Evolutionary conservation across 2,888 invertebrate genomes (phyloP), one percentile per base, ranked within the genome.

Genomic region (Spatulosminthurus flaviceps): DNA sequence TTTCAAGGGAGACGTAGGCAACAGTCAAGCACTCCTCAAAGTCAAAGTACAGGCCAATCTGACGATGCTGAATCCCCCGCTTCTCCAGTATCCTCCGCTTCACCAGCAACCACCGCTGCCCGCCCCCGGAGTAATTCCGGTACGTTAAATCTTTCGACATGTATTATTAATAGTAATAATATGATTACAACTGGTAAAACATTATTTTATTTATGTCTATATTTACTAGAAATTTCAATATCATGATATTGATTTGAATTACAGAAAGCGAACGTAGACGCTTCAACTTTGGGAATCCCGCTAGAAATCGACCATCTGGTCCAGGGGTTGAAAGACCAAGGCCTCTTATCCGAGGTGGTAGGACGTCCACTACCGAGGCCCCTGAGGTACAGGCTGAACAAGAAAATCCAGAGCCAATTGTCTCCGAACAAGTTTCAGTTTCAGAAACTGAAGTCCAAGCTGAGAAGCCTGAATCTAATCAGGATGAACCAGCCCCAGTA

Each of bases 341-440:
- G 16, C 51, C 79, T 1, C 66, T 79, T 28, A 9, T 43, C 24
- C 77, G 77, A 4, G 77, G 77, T 1, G 42, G 77, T 26, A 51
- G 21, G 61, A 34, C 74, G 11, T 43, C 79, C 51, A 79, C 79
- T 13, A 71, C 79, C 16, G 77, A 72, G 71, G 76, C 71, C 22
- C 66, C 76, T 28, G 67, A 24, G 21, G 34, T 43, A 41, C 69
- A 43, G 16, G 41, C 29, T 74, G 41, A 24, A 16, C 70, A 79
- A 69, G 79, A 79, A 71, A 29, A 71, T 41, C 69, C 41, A 64
- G 77, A 79, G 28, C 28, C 71, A 60, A 69, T 76, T 66, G 66
- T 77, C 21, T 77, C 79, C 29, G 76, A 77, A 42, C 79, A 79
- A 21, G 77, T 77, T 24, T 76, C 79, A 7, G 26, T 79, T n/a